These are phyloP conservation scores for Dolomedes plantarius DNA, from an alignment of 2,888 invertebrate genomes.

Conservation along the genomic window DNA sequence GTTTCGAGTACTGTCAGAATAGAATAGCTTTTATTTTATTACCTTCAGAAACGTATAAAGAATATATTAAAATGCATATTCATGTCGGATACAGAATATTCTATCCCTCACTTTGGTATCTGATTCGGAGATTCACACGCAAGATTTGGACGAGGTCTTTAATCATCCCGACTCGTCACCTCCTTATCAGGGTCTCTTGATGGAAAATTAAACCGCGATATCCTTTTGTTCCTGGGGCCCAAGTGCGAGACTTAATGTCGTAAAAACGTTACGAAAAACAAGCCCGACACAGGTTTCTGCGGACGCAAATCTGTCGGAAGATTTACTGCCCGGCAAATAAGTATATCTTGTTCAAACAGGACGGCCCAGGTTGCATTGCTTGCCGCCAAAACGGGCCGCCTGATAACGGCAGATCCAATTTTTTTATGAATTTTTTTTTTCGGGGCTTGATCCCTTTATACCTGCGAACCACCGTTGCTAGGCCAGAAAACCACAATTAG, in stretches of 20 bases:
- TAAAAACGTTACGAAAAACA: conserved; percentile 69
- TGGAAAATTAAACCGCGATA: conserved; percentile 60
- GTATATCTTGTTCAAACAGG: conserved; percentile 66
- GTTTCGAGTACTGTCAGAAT: too few relatives aligned
- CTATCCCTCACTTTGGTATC: too few relatives aligned
- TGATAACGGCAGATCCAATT: conserved; percentile 53
- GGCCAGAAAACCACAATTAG: background rate
- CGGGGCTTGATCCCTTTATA: conserved; percentile 45
- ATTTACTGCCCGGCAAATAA: conserved; percentile 63
- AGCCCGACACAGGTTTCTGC: conserved; percentile 42
- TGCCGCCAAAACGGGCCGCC: conserved; percentile 56
- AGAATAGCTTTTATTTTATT: too few relatives aligned
- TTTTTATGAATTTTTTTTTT: conserved; percentile 41
- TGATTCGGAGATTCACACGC: background rate
- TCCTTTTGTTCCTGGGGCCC: conserved; percentile 59
- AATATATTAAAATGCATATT: too few relatives aligned
- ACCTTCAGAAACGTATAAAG: too few relatives aligned
- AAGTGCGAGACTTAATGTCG: conserved; percentile 64
- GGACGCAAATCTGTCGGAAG: conserved; percentile 57
- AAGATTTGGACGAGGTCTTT: background rate
- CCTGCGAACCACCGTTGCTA: conserved; percentile 37
- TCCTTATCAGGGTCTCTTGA: conserved; percentile 32
- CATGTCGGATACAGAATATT: too few relatives aligned
- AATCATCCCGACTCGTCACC: conserved; percentile 4
- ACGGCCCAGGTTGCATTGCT: conserved; percentile 45